Evolutionary conservation across 2,797 vertebrate genomes (phyloP).

Genomic region (Chelon labrosus): DNA sequence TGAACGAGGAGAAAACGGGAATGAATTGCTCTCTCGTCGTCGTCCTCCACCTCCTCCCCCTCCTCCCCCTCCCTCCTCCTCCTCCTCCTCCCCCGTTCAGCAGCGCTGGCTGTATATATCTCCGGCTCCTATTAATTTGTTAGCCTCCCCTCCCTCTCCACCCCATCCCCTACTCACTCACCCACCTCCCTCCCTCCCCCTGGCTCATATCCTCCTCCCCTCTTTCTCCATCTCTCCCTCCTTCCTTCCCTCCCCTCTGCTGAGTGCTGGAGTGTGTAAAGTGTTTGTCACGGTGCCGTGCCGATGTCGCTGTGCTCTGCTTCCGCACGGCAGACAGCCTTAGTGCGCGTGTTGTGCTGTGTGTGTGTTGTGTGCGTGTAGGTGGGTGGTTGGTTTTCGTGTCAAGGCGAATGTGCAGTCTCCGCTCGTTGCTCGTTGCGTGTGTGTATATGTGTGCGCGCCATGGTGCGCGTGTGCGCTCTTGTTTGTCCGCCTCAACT

Average conservation of each 20-base stretch:
- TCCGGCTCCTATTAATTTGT: conserved; percentile 83
- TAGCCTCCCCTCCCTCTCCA: conserved; percentile 56
- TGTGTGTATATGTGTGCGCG: conserved; percentile 11
- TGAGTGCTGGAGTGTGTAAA: conserved; percentile 83
- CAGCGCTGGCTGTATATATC: conserved; percentile 80
- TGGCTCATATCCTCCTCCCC: conserved; percentile 70
- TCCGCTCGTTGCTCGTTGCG: conserved; percentile 64
- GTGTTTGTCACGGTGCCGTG: conserved; percentile 83
- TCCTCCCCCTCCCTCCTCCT: conserved; percentile 39
- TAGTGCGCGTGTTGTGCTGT: conserved; percentile 31
- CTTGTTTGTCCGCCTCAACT: conserved; percentile 63
- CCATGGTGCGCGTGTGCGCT: conserved; percentile 8
- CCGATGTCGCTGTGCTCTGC: conserved; percentile 79
- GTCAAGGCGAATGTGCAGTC: conserved; percentile 73
- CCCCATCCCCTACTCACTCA: conserved; percentile 17
- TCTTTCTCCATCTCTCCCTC: conserved; percentile 50
- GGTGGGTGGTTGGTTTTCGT: conserved; percentile 70
- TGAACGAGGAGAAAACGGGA: conserved; percentile 77
- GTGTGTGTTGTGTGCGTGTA: conserved; percentile 39
- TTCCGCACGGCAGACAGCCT: conserved; percentile 66
- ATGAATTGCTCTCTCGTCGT: conserved; percentile 80
- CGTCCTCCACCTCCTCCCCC: conserved; percentile 36
- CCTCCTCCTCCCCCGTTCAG: conserved; percentile 55
- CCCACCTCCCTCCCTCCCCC: conserved; percentile 43
- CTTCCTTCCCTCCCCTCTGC: conserved; percentile 63